Conservation (phyloP, 2,113 vertebrate genomes). For the Paramormyrops kingsleyae region DNA sequence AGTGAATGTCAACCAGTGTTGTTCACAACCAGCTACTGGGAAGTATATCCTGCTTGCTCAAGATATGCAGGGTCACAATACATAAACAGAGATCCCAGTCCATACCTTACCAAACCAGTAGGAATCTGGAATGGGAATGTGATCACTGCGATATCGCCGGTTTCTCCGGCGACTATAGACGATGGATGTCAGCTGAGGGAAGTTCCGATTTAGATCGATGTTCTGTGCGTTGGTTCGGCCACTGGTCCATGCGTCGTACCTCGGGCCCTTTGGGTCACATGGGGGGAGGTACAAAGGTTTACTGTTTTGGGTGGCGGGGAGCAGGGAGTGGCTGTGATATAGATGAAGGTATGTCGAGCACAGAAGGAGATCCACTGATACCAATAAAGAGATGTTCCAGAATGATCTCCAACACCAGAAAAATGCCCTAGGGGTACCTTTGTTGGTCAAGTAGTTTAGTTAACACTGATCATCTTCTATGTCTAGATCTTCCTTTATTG, state of each 20-base stretch:
- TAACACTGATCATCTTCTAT: neutral
- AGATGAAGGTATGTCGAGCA: neutral
- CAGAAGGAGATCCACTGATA: neutral
- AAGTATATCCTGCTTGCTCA: neutral
- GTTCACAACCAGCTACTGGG: neutral
- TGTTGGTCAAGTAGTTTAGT: too few species aligned
- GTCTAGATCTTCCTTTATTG: neutral
- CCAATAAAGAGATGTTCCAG: neutral
- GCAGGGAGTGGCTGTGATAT: neutral
- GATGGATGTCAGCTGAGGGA: constrained; percentile 82
- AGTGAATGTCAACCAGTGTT: neutral
- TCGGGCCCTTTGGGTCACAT: constrained; percentile 53
- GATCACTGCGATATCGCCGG: constrained; percentile 64
- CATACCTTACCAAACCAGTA: constrained; percentile 97
- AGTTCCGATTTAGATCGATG: constrained; percentile 89
- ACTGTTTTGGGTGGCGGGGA: neutral
- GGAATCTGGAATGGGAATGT: constrained; percentile 81
- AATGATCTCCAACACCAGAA: neutral
- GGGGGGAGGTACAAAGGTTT: neutral
- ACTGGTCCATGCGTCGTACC: constrained; percentile 66
- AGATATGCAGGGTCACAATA: neutral
- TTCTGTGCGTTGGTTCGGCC: constrained; percentile 86
- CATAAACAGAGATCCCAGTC: constrained; percentile 23
- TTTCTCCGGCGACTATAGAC: constrained; percentile 65
- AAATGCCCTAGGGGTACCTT: neutral